Evolutionary conservation across 2,888 invertebrate species (phyloP), one percentile per base, ranked within the genome.

Genomic region (Mesorhabditis sp.): DNA sequence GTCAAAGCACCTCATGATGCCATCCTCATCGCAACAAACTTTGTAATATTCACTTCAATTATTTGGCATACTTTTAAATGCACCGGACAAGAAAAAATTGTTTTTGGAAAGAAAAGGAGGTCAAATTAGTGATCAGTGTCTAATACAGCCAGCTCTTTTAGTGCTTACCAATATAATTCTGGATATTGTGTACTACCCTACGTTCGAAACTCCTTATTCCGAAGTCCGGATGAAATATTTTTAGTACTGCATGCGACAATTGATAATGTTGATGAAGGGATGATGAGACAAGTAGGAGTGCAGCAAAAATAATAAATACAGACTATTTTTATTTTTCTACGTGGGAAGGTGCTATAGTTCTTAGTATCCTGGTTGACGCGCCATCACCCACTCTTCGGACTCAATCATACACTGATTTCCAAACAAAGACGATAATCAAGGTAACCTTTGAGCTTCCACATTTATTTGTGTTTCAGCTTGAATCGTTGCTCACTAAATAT

Each of bases 191-290:
- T 50, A 28, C n/a, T 50, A 50, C 58, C 58, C 7, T 50, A 13
- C n/a, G 58, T 50, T 13, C 58, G 58, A 10, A 10, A n/a, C n/a
- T 50, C 58, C 10, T n/a, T 13, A 50, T 50, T 50, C 58, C 7
- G n/a, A 50, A 50, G 58, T 50, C 10, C 58, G 7, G 58, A 10
- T n/a, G 58, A 50, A 50, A 50, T 50, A 13, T 50, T 50, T n/a
- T n/a, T 50, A n/a, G 58, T 2, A 0, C 58, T 50, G 10, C 58
- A 50, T n/a, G 58, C 58, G 2, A 50, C 58, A 50, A 50, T 50
- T n/a, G 58, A 50, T n/a, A 50, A 50, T 50, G 58, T 50, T n/a
- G 58, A 50, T 50, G 58, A 50, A n/a, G 7, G 10, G 58, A 50
- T 50, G 58, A 50, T 50, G 58, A 10, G n/a, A 50, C 58, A 50